These are phyloP conservation scores for Cataglyphis hispanica DNA, from an alignment of 1,140 invertebrate species.

Conservation along the genomic window DNA sequence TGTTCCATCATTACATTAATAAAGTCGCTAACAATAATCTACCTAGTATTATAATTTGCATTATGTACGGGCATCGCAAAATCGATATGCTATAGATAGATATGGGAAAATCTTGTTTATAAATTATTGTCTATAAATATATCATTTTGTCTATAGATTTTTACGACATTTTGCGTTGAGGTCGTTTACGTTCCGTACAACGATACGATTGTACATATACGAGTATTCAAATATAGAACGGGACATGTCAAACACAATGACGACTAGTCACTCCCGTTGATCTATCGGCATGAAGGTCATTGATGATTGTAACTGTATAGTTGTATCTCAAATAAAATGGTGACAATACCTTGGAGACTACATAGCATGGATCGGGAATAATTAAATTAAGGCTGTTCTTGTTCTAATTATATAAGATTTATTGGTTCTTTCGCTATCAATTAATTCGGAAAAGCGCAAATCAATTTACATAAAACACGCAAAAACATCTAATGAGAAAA, in stretches of 20 bases:
- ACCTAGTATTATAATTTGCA: constrained; percentile 5
- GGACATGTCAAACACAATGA: constrained; percentile 17
- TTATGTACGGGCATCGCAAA: not conserved
- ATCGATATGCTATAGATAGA: not conserved
- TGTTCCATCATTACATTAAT: too few species aligned
- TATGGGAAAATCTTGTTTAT: too few species aligned
- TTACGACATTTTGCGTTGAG: not conserved
- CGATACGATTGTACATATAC: not conserved
- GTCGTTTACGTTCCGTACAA: not conserved
- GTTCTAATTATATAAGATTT: not conserved
- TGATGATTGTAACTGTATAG: not conserved
- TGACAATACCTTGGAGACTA: constrained; percentile 1
- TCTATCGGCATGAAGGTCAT: constrained; percentile 11
- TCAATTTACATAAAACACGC: not conserved
- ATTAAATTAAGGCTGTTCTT: constrained; percentile 20
- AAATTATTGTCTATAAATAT: not conserved
- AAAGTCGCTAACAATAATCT: not conserved
- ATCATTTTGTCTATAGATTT: not conserved
- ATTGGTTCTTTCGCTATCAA: not conserved
- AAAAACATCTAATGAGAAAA: not conserved
- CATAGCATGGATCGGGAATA: not conserved
- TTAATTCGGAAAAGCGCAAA: not conserved
- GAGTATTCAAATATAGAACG: not conserved
- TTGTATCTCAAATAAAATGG: not conserved
- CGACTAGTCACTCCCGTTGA: not conserved